phyloP scores from a whole-genome alignment of 2,113 vertebrate species.

The Orthonyx spaldingii region DNA sequence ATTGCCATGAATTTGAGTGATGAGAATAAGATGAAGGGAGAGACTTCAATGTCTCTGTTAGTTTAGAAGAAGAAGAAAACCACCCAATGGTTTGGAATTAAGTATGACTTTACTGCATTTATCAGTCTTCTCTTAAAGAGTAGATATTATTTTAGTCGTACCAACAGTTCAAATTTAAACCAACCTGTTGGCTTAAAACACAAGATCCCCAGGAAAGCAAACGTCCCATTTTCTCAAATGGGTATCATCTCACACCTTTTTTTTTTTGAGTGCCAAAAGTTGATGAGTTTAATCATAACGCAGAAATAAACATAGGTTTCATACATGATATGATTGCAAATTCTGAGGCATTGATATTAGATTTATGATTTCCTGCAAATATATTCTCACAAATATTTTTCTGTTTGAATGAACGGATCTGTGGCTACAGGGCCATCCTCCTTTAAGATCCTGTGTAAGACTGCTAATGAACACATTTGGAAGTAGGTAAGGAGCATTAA shows the following conservation, averaged over 20 bases:
- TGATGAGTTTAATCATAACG: not conserved
- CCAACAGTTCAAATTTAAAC: not conserved
- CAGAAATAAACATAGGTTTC: not conserved
- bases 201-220: not conserved
- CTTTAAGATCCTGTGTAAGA: not conserved
- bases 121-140: not conserved
- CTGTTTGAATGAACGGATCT: not conserved
- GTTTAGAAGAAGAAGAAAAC: not conserved
- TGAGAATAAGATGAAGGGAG: not conserved
- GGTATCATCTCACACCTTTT: not conserved
- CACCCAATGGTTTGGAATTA: not conserved
- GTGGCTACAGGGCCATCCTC: not conserved
- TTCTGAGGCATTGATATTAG: not conserved
- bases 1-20: not conserved
- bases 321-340: not conserved
- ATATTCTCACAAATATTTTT: not conserved
- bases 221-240: not conserved
- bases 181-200: not conserved
- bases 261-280: not conserved
- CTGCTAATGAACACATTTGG: not conserved
- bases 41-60: not conserved
- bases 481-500: not conserved
- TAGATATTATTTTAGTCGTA: not conserved
- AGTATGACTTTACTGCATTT: not conserved
- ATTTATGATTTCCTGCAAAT: not conserved